A percentile compares a stretch with the other conserved stretches of the same genome.
Conservation (phyloP, 2,113 vertebrate genomes). For the Rhabdomys dilectus region DNA sequence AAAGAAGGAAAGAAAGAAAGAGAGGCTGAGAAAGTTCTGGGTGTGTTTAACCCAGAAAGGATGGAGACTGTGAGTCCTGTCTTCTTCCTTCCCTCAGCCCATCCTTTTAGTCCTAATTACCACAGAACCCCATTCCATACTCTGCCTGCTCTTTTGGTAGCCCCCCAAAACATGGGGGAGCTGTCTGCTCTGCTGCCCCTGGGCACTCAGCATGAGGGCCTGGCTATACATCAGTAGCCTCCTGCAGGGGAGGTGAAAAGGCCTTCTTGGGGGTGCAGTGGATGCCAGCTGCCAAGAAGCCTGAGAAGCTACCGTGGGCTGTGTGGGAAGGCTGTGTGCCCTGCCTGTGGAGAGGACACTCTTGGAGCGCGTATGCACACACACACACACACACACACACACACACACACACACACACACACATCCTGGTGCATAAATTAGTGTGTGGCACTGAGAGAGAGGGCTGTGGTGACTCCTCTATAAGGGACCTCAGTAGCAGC, state of each 20-base stretch:
- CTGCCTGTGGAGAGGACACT: background rate
- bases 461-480: background rate
- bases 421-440: background rate
- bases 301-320: background rate
- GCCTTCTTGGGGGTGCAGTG: background rate
- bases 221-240: accelerated
- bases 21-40: background rate
- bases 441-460: accelerated
- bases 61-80: background rate
- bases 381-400: too few relatives aligned
- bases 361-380: background rate
- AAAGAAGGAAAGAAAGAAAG: too few relatives aligned
- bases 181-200: background rate
- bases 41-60: background rate
- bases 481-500: background rate
- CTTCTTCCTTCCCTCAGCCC: background rate
- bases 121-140: background rate
- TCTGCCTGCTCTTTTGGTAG: background rate
- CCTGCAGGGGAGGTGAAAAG: background rate
- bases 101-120: background rate
- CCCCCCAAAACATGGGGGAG: accelerated
- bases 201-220: background rate
- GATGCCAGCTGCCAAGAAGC: background rate
- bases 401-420: too few relatives aligned
- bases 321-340: background rate